phyloP scores from a whole-genome alignment of 2,797 vertebrate genomes.

The Tachyglossus aculeatus region DNA sequence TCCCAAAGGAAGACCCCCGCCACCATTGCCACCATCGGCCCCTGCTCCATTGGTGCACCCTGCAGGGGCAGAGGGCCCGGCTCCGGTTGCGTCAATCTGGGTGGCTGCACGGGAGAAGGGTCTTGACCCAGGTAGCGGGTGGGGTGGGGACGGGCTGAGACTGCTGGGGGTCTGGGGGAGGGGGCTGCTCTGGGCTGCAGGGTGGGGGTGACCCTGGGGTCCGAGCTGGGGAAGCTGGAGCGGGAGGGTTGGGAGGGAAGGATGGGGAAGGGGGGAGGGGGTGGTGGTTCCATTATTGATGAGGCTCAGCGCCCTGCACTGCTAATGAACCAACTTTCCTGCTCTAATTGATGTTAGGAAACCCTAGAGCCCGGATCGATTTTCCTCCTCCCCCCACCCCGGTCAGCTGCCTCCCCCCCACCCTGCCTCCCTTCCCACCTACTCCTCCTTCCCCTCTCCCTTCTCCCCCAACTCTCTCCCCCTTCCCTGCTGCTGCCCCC shows the following conservation, averaged over 20 bases:
- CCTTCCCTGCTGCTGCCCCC: too few species aligned
- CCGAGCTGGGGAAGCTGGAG: neutral
- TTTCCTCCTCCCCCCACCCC: constrained; percentile 37
- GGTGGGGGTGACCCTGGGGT: constrained; percentile 59
- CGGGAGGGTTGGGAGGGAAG: constrained; percentile 5
- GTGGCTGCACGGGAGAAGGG: neutral
- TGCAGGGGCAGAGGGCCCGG: neutral
- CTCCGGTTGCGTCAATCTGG: neutral
- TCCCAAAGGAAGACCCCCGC: too few species aligned
- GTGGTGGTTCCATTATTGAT: constrained; percentile 61
- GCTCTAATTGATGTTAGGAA: constrained; percentile 70
- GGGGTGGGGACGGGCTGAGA: too few species aligned
- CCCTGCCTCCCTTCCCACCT: neutral
- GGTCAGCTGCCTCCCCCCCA: constrained; percentile 36
- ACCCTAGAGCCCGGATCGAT: constrained; percentile 66
- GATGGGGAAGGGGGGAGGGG: neutral
- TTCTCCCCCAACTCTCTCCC: too few species aligned
- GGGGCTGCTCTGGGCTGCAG: too few species aligned
- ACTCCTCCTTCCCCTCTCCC: too few species aligned
- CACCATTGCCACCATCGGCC: too few species aligned
- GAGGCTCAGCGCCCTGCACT: constrained; percentile 60
- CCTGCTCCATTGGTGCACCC: too few species aligned
- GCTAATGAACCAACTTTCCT: constrained; percentile 62
- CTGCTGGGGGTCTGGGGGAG: too few species aligned
- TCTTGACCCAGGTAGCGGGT: too few species aligned